Conservation (phyloP, 1,140 invertebrate species). For the Drosophila tani region DNA sequence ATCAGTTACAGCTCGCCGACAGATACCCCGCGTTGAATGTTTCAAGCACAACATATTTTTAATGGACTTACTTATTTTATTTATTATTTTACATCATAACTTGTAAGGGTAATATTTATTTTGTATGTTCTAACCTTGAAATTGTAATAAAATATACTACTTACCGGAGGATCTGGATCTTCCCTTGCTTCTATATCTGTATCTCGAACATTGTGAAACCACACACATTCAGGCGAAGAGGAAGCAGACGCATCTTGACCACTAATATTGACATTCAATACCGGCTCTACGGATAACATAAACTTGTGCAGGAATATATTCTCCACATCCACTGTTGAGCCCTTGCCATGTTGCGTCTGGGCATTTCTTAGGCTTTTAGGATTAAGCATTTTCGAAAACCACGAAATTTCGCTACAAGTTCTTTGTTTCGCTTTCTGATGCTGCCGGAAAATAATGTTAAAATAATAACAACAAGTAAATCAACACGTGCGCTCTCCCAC, state of each 20-base stretch:
- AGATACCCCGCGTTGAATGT: no score
- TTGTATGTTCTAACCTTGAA: no score
- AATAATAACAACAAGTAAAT: constrained; percentile 37
- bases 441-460: constrained; percentile 24
- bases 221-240: constrained; percentile 21
- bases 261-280: not conserved
- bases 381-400: constrained; percentile 47
- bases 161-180: not conserved
- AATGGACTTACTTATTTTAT: no score
- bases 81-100: no score
- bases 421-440: constrained; percentile 28
- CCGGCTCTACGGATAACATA: constrained; percentile 19
- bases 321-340: constrained; percentile 45
- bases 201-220: constrained; percentile 28
- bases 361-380: constrained; percentile 51
- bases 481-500: constrained; percentile 24
- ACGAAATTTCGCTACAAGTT: constrained; percentile 15
- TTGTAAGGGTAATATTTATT: no score
- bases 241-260: not conserved
- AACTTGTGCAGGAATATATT: constrained; percentile 63
- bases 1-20: no score
- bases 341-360: constrained; percentile 66
- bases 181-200: no score
- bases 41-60: no score
- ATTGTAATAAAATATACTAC: not conserved